These are phyloP conservation scores for Stenopsyche tienmushanensis DNA, from an alignment of 1,140 invertebrate genomes.

Conservation along the genomic window DNA sequence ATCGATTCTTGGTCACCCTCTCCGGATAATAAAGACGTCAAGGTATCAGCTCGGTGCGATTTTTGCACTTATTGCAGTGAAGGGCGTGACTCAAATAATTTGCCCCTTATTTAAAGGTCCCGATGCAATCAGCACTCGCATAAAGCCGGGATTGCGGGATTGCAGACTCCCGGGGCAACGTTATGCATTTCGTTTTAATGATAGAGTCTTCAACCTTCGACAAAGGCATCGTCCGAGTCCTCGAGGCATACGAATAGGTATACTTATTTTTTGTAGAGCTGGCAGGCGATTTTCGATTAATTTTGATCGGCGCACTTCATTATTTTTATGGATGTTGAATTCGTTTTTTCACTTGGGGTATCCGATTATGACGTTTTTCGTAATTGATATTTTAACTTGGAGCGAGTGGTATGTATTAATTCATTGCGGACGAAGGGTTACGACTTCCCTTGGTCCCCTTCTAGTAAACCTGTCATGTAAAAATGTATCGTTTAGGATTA, in stretches of 20 bases:
- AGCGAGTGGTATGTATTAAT: too few species aligned
- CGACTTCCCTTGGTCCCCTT: too few species aligned
- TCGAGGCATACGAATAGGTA: neutral
- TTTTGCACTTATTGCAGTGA: neutral
- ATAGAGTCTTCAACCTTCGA: conserved; percentile 1
- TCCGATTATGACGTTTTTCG: too few species aligned
- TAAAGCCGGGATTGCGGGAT: too few species aligned
- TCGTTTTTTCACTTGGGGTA: neutral
- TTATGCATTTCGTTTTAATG: conserved; percentile 1
- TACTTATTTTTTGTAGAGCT: neutral
- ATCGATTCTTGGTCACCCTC: neutral
- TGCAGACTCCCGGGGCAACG: conserved; percentile 1
- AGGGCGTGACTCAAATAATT: conserved; percentile 2
- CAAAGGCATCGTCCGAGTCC: neutral
- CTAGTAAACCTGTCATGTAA: too few species aligned
- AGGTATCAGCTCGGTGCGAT: neutral
- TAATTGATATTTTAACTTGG: too few species aligned
- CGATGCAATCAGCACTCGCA: conserved; percentile 7
- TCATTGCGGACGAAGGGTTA: too few species aligned
- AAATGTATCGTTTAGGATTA: too few species aligned
- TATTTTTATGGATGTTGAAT: neutral
- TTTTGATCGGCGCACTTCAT: too few species aligned
- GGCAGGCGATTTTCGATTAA: neutral
- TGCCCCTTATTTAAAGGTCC: neutral
- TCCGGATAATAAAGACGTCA: neutral